These are phyloP conservation scores for Sardinella longiceps DNA, from an alignment of 2,797 vertebrate species.

Conservation along the genomic window DNA sequence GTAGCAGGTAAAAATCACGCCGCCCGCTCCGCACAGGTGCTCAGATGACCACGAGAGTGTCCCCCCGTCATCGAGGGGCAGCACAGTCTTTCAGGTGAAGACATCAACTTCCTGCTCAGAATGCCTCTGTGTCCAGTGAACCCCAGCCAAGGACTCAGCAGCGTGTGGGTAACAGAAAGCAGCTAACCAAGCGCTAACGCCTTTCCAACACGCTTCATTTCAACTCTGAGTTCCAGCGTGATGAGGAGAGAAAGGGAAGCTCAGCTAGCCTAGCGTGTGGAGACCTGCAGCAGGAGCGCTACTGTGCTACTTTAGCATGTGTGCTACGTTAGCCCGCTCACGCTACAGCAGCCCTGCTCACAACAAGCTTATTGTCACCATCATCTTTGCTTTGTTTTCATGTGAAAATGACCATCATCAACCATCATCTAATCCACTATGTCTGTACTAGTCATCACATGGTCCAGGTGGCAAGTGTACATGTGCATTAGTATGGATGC, in stretches of 20 bases:
- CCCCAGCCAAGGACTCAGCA: slow-evolving; percentile 69
- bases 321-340: neutral
- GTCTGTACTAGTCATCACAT: neutral
- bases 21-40: slow-evolving; percentile 53
- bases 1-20: slow-evolving; percentile 87
- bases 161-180: slow-evolving; percentile 56
- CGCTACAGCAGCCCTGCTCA: neutral
- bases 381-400: neutral
- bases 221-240: neutral
- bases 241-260: neutral
- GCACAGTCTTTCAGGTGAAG: neutral
- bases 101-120: slow-evolving; percentile 39
- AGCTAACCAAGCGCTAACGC: neutral
- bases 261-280: neutral
- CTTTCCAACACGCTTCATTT: neutral
- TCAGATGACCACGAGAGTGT: slow-evolving; percentile 4
- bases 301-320: too few relatives aligned
- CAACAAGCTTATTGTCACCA: neutral
- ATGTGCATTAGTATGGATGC: neutral
- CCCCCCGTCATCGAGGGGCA: slow-evolving; percentile 7
- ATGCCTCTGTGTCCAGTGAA: neutral
- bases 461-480: neutral
- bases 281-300: neutral
- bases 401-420: neutral
- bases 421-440: neutral